phyloP scores from a whole-genome alignment of 2,888 invertebrate genomes.

The Dicyrtoma fusca region DNA sequence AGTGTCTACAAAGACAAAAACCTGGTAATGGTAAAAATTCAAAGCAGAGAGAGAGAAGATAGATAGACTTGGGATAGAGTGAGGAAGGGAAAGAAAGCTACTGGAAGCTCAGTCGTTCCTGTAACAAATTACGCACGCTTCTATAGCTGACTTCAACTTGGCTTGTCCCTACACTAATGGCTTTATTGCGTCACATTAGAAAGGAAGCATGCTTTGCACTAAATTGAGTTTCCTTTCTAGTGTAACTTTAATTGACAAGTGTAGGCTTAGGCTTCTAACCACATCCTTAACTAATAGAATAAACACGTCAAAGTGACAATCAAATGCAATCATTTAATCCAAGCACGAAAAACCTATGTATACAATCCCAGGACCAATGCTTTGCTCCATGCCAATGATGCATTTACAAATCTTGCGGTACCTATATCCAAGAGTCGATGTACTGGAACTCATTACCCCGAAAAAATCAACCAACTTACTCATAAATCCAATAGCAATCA shows the following conservation, averaged over 20 bases:
- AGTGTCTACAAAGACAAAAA: neutral
- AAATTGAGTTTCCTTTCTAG: constrained; percentile 25
- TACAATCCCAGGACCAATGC: neutral
- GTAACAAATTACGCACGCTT: constrained; percentile 32
- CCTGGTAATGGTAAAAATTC: constrained; percentile 14
- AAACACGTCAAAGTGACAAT: constrained; percentile 32
- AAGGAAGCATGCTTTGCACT: constrained; percentile 24
- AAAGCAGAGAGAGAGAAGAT: constrained; percentile 11
- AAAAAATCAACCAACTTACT: too few relatives aligned
- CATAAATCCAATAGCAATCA: too few relatives aligned
- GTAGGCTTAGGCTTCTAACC: constrained; percentile 26
- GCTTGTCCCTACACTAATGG: constrained; percentile 22
- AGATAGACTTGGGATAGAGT: constrained; percentile 8
- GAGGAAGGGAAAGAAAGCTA: constrained; percentile 12
- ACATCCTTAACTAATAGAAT: constrained; percentile 26
- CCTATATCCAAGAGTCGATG: neutral
- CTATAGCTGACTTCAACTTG: constrained; percentile 24
- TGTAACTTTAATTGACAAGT: constrained; percentile 34
- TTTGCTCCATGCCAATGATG: neutral
- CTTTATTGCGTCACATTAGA: constrained; percentile 33
- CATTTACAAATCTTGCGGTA: neutral
- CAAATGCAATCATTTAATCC: constrained; percentile 25
- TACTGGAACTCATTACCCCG: too few relatives aligned
- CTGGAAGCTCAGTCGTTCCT: constrained; percentile 18
- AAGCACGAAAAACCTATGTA: constrained; percentile 2